phyloP scores from a whole-genome alignment of 2,797 vertebrate species.

The Myiotriccus ornatus region DNA sequence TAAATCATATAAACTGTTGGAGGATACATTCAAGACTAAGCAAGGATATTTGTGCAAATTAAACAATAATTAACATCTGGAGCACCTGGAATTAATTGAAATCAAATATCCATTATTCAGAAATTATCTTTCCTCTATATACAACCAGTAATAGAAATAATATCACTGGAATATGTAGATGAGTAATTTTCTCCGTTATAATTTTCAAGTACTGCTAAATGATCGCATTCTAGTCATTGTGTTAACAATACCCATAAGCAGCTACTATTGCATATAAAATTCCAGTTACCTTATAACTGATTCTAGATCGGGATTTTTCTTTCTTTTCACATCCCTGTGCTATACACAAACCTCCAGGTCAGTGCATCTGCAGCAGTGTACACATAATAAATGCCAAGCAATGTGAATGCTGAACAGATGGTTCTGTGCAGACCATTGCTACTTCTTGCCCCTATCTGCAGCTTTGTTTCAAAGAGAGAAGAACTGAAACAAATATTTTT shows the following conservation, averaged over 20 bases:
- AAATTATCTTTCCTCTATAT: neutral
- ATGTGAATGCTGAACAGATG: slow-evolving; percentile 10
- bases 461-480: neutral
- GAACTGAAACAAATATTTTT: neutral
- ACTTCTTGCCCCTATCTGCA: neutral
- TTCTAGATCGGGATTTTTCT: neutral
- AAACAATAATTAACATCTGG: neutral
- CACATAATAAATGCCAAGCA: slow-evolving; percentile 16
- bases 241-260: neutral
- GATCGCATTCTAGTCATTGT: neutral
- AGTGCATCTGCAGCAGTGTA: neutral
- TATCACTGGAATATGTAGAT: neutral
- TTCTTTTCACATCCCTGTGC: neutral
- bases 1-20: neutral
- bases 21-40: neutral
- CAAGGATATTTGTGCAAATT: neutral
- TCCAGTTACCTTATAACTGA: neutral
- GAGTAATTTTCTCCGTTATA: neutral
- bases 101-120: neutral
- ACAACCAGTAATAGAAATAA: neutral
- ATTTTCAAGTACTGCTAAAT: neutral
- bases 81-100: neutral
- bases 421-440: slow-evolving; percentile 5
- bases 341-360: neutral
- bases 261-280: neutral